Evolutionary conservation across 2,888 invertebrate species (phyloP).

Genomic region (Drosophila pseudotalamancana): DNA sequence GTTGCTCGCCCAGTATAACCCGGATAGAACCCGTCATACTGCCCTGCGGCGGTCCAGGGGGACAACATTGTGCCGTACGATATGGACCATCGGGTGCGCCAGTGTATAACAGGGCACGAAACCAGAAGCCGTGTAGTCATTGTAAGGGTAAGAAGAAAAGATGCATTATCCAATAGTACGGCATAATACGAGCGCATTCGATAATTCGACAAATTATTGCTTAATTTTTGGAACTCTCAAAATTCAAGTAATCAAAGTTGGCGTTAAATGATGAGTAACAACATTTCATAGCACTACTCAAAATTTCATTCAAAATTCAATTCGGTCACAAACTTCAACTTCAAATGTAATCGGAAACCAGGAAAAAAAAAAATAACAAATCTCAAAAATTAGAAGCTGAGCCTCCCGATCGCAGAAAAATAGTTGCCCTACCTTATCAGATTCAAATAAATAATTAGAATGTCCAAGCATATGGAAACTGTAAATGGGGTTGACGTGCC

Average conservation of each 20-base stretch:
- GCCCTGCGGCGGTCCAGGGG: background rate
- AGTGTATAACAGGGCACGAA: background rate
- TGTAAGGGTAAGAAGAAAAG: slow-evolving; percentile 20
- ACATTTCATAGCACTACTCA: background rate
- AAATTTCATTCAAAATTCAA: background rate
- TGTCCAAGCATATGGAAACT: background rate
- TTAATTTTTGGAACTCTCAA: background rate
- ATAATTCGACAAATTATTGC: too few species aligned
- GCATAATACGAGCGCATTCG: too few species aligned
- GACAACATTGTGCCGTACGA: background rate
- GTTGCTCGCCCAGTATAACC: background rate
- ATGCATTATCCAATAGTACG: slow-evolving; percentile 29
- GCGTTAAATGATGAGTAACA: background rate
- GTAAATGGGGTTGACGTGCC: background rate
- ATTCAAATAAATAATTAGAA: background rate
- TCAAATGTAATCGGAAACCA: background rate
- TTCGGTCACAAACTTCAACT: background rate
- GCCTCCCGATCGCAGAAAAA: background rate
- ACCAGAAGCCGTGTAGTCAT: slow-evolving; percentile 13
- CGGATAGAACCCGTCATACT: background rate
- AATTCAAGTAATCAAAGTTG: slow-evolving; percentile 20
- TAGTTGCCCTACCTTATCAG: too few species aligned
- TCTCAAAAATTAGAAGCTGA: background rate
- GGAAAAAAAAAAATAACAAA: background rate
- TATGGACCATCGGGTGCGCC: background rate